Base-by-base conservation (phyloP, 2,888 invertebrate species). In the Limenitis arthemis region DNA sequence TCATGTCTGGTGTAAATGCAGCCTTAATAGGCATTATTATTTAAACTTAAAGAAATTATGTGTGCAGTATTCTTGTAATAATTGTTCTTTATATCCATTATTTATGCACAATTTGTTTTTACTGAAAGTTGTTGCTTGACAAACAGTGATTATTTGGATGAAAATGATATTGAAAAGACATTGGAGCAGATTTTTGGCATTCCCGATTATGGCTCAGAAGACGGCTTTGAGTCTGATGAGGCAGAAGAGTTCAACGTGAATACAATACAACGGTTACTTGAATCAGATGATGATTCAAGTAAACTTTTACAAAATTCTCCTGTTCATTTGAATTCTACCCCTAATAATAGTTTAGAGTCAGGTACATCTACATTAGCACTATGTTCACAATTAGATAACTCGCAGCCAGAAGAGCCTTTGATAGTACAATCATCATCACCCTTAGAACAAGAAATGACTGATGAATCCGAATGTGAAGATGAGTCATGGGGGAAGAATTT, bases 401-500 rank as follows among this genome's bases (percentile, higher is more conserved):
- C 46, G 47, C 57, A 57, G 54, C 54, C 47, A 54, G 57, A 50
- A 52, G 48, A 54, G 54, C 50, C 53, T 53, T 51, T 57, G 53
- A 53, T 53, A 54, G 53, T 53, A 46, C 57, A 51, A 20, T 51
- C 53, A 53, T 51, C 51, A 51, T 51, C 54, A 51, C 55, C 53
- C 47, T 52, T 52, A 54, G 56, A 55, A 49, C 51, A 54, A 52
- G 57, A 56, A 55, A 32, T 50, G 51, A 55, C 51, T 53, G 58
- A 58, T 54, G 55, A 59, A 52, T 61, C 59, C 53, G 56, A 59
- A 47, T 54, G 55, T 54, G 55, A 58, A 55, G 56, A 58, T 51
- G 56, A 59, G 52, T 51, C 55, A 54, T 61, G 58, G 61, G 50
- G 54, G 44, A 61, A 61, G 47, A 49, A 11, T 55, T 50, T 57